A percentile compares a stretch with the other conserved stretches of the same genome.
Evolutionary conservation across 2,888 invertebrate species (phyloP).

Genomic region (Agrotis exclamationis): DNA sequence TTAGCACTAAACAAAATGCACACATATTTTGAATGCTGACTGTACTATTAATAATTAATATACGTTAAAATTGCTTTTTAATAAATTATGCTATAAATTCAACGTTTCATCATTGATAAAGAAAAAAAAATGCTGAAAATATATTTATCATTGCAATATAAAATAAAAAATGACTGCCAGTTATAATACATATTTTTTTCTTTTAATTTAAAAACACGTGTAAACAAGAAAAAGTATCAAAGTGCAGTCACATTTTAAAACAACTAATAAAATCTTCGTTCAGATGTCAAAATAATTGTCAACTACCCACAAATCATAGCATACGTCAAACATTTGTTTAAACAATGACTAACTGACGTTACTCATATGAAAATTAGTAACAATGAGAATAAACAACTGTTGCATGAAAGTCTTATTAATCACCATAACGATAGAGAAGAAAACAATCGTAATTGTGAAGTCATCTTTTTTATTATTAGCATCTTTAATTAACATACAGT

Average conservation of each 20-base stretch:
- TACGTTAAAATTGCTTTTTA: too few relatives aligned
- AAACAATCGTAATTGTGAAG: slow-evolving; percentile 1
- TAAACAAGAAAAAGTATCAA: background rate
- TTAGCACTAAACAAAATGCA: background rate
- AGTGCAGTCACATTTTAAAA: background rate
- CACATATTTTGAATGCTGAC: background rate
- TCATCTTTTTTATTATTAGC: too few relatives aligned
- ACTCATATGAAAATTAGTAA: background rate
- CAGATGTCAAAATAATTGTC: slow-evolving; percentile 26
- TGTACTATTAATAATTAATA: too few relatives aligned
- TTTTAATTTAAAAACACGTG: background rate
- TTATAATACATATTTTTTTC: background rate
- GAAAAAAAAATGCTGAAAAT: too few relatives aligned
- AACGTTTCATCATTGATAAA: too few relatives aligned
- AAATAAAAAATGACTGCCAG: background rate
- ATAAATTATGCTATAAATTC: too few relatives aligned
- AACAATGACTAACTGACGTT: slow-evolving; percentile 33
- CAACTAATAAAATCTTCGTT: background rate
- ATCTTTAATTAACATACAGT: too few relatives aligned
- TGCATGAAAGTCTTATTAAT: slow-evolving; percentile 8
- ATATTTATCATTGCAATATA: background rate
- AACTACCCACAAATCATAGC: slow-evolving; percentile 17
- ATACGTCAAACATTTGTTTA: slow-evolving; percentile 6
- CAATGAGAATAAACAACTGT: slow-evolving; percentile 10
- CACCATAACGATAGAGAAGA: slow-evolving; percentile 3